Percentiles rank a stretch among this genome's conserved stretches.
Evolutionary conservation across 1,140 invertebrate genomes (phyloP).

Genomic region (Hirudo medicinalis): DNA sequence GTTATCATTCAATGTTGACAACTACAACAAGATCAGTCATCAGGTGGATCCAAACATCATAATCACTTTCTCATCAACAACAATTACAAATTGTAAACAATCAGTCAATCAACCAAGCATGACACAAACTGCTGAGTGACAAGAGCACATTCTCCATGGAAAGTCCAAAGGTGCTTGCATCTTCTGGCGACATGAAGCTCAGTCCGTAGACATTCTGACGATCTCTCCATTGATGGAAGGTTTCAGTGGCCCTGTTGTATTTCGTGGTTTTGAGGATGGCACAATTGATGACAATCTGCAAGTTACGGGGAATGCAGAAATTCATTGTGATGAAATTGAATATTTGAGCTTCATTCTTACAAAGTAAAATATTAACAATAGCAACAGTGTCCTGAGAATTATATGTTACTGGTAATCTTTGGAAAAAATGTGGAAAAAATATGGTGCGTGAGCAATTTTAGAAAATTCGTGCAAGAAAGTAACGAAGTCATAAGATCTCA

Average conservation of each 20-base stretch:
- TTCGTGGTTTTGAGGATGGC: constrained; percentile 80
- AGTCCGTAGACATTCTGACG: constrained; percentile 84
- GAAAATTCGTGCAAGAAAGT: background rate
- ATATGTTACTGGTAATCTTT: too few relatives aligned
- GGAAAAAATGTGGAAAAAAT: too few relatives aligned
- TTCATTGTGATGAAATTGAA: background rate
- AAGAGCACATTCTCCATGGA: background rate
- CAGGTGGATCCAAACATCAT: too few relatives aligned
- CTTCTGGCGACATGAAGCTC: constrained; percentile 84
- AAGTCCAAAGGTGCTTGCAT: constrained; percentile 47
- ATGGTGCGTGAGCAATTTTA: too few relatives aligned
- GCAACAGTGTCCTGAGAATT: too few relatives aligned
- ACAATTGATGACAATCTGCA: constrained; percentile 77
- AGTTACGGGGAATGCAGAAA: background rate
- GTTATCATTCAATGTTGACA: too few relatives aligned
- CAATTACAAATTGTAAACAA: background rate
- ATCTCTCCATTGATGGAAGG: constrained; percentile 85
- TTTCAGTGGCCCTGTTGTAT: constrained; percentile 85
- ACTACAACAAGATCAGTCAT: too few relatives aligned
- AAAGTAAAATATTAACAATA: too few relatives aligned
- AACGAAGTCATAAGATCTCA: background rate
- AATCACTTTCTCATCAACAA: too few relatives aligned
- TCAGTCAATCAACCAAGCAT: background rate
- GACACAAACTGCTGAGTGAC: constrained; percentile 7
- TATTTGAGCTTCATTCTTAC: background rate